phyloP scores from a whole-genome alignment of 2,888 invertebrate species.

The Adelognathus sp. region DNA sequence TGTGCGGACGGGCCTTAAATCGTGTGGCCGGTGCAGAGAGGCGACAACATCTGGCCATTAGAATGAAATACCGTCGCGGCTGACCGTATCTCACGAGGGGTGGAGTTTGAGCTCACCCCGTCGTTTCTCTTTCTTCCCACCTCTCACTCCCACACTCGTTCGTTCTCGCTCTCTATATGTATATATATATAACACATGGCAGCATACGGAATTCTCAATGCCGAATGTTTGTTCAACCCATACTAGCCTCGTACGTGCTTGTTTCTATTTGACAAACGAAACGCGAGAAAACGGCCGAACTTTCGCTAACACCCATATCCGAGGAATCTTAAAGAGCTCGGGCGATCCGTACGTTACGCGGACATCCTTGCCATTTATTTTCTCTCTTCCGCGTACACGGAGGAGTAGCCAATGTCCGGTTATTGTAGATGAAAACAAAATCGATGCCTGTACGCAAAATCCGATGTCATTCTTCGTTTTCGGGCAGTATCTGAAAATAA shows the following conservation, averaged over 20 bases:
- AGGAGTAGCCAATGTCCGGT: not conserved
- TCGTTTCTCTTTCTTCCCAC: slow-evolving; percentile 28
- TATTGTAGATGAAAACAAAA: not conserved
- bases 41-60: slow-evolving; percentile 75
- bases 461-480: too few relatives aligned
- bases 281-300: slow-evolving; percentile 63
- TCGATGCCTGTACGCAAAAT: too few relatives aligned
- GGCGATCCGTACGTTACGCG: slow-evolving; percentile 10
- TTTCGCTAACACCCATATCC: slow-evolving; percentile 66
- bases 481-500: too few relatives aligned
- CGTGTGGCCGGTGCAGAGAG: slow-evolving; percentile 68
- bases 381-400: not conserved
- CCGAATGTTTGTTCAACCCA: slow-evolving; percentile 52
- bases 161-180: not conserved
- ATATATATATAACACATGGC: slow-evolving; percentile 4
- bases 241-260: slow-evolving; percentile 25
- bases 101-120: slow-evolving; percentile 38
- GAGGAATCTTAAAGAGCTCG: slow-evolving; percentile 62
- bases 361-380: not conserved
- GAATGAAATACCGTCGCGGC: slow-evolving; percentile 71
- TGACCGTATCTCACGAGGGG: slow-evolving; percentile 71
- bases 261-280: slow-evolving; percentile 66
- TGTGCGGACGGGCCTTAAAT: slow-evolving; percentile 61
- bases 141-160: slow-evolving; percentile 5
- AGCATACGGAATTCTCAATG: slow-evolving; percentile 51